Conservation (phyloP, 1,140 invertebrate species). For the Drosophila tristis region DNA sequence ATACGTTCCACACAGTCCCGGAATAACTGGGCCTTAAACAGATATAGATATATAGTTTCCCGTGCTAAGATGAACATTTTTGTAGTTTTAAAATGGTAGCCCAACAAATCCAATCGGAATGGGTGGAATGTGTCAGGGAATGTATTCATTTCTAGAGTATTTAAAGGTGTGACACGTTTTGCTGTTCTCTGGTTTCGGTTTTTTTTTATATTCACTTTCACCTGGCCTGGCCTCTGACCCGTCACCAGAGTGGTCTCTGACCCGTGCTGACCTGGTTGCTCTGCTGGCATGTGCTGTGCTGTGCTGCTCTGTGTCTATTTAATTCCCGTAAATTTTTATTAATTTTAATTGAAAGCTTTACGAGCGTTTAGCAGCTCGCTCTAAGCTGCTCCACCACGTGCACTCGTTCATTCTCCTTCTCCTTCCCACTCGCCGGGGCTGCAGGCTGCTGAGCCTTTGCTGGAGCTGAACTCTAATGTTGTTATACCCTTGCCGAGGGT, state of each 20-base stretch:
- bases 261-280: conserved; percentile 12
- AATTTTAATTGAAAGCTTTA: conserved; percentile 83
- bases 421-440: not conserved
- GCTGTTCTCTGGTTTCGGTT: not conserved
- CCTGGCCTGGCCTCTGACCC: not conserved
- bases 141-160: no score
- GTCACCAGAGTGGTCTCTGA: not conserved
- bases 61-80: no score
- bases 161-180: not conserved
- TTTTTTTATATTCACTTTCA: conserved; percentile 2
- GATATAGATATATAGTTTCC: no score
- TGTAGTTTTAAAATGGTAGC: no score
- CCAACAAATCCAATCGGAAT: no score
- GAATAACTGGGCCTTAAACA: no score
- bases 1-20: no score
- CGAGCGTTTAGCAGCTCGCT: conserved; percentile 58
- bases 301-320: conserved; percentile 60
- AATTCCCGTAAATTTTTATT: conserved; percentile 81
- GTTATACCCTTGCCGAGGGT: conserved; percentile 1
- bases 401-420: not conserved
- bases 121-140: no score
- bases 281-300: not conserved
- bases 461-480: conserved; percentile 44
- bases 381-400: conserved; percentile 9
- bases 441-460: conserved; percentile 59